A percentile compares a stretch with the other conserved stretches of the same genome.
These are phyloP conservation scores for Falco concolor DNA, from an alignment of 2,797 vertebrate species.

Conservation along the genomic window DNA sequence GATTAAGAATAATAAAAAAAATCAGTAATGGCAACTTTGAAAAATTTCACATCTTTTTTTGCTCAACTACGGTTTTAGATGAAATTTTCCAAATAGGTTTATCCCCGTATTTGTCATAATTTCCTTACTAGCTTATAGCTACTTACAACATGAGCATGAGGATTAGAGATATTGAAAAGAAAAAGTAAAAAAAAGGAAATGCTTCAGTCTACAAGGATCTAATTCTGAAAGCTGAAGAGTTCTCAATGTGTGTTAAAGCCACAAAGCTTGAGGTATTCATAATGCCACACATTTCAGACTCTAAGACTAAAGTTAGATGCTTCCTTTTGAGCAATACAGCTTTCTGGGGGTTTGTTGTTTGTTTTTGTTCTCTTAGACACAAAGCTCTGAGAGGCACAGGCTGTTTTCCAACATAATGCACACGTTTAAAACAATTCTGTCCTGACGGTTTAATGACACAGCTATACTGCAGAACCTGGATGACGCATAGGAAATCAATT, in stretches of 20 bases:
- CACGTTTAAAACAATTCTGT: neutral
- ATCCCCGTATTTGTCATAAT: neutral
- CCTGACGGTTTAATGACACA: neutral
- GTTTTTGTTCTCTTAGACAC: neutral
- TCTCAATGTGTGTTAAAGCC: neutral
- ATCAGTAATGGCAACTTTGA: neutral
- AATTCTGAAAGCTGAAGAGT: neutral
- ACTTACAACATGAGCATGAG: neutral
- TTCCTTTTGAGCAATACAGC: neutral
- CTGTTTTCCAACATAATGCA: neutral
- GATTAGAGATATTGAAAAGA: no score
- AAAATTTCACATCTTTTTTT: neutral
- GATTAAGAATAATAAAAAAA: neutral
- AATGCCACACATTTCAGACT: neutral
- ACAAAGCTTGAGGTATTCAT: neutral
- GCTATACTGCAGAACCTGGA: neutral
- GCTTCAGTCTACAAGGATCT: neutral
- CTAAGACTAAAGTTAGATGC: neutral
- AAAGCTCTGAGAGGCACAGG: neutral
- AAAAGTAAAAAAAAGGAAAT: neutral
- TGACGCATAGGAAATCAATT: neutral
- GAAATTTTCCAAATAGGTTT: neutral
- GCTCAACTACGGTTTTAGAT: neutral
- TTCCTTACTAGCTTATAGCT: neutral
- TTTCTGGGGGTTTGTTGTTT: neutral